Evolutionary conservation across 2,113 vertebrate genomes (phyloP), one percentile per base, ranked within the genome.

Genomic region (Pangasianodon gigas): DNA sequence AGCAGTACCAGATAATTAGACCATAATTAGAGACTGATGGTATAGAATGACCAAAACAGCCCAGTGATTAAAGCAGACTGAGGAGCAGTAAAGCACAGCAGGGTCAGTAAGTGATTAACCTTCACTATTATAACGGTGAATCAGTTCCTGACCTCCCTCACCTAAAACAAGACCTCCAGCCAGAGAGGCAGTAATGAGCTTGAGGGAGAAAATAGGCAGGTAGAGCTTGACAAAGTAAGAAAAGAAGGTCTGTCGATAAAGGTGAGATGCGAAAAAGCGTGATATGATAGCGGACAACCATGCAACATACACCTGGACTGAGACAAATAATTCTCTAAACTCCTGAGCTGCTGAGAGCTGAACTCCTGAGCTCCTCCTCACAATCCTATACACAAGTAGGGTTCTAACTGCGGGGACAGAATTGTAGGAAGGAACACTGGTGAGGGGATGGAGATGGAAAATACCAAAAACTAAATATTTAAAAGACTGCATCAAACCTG

Each of bases 31-130:
- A 51, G 29, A 37, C 58, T 52, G 67, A 44, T 51, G 75, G 84
- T 51, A 86, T 71, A 18, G 54, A 69, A 90, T 89, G 89, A 89
- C 82, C 74, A 82, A 92, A 91, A 90, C 91, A 86, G 91, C 67
- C 26, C 93, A 93, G 93, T 94, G 94, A 95, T 95, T 95, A 94
- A 94, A 95, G 91, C 74, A 56, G 82, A 93, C 91, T 84, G 88
- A 92, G 92, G 93, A 92, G 91, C 93, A 93, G 87, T 90, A 93
- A 84, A 90, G 92, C 87, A 86, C 90, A 51, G 87, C 32, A 75
- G 91, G 94, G 93, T 93, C 93, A 94, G 92, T 51, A 29, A 93
- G 89, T 95, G 93, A 96, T 95, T 96, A 96, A 94, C 95, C 94
- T 91, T 86, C 88, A 90, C 88, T 89, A 24, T 93, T 91, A 94